A percentile compares a stretch with the other conserved stretches of the same genome.
Conservation (phyloP, 2,797 vertebrate species). For the Varecia variegata region DNA sequence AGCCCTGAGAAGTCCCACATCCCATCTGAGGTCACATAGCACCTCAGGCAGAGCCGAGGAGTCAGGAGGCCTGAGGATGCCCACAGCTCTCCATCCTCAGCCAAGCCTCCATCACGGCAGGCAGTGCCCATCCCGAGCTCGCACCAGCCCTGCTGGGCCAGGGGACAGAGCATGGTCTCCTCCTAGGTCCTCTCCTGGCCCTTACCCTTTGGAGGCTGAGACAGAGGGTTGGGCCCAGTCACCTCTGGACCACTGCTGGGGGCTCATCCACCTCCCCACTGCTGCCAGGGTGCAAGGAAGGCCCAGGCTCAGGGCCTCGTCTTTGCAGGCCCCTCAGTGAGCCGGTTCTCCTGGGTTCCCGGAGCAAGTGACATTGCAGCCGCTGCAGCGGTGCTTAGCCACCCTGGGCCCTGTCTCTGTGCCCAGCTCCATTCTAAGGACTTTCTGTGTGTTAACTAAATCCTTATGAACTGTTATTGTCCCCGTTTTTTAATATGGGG, state of each 20-base stretch:
- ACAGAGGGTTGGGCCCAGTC: neutral
- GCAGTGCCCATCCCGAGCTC: too few relatives aligned
- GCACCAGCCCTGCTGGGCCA: neutral
- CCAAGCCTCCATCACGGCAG: neutral
- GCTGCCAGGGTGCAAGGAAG: neutral
- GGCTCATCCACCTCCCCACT: neutral
- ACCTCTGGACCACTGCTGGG: neutral
- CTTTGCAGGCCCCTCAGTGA: neutral
- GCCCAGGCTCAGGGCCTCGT: neutral
- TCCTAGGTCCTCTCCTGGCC: neutral
- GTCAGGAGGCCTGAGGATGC: neutral
- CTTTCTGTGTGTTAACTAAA: neutral
- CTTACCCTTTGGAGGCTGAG: neutral
- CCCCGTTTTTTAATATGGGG: neutral
- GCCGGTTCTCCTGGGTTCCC: neutral
- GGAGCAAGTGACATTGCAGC: neutral
- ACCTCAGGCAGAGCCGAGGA: neutral
- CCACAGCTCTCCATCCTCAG: neutral
- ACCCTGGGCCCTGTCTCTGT: accelerated
- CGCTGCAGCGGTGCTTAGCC: accelerated
- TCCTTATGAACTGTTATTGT: neutral
- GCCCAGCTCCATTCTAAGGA: neutral
- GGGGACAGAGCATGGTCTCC: neutral
- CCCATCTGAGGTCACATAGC: neutral
- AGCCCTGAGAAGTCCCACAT: neutral